Percentiles rank a stretch among this genome's conserved stretches.
phyloP scores from a whole-genome alignment of 1,140 invertebrate species.

The Odontomachus brunneus region DNA sequence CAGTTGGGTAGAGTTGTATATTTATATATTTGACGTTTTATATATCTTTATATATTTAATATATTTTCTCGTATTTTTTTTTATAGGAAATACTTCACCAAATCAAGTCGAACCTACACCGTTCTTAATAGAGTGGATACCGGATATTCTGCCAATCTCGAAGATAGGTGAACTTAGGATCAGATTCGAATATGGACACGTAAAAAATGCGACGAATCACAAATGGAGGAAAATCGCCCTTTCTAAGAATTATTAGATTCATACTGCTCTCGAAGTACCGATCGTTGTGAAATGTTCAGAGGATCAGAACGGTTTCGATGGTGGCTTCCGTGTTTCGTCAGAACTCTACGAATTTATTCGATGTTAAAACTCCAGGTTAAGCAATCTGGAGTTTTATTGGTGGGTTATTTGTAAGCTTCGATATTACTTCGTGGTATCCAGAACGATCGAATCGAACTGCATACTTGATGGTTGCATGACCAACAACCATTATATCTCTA shows the following conservation, averaged over 20 bases:
- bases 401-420: not conserved
- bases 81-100: slow-evolving; percentile 86
- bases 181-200: slow-evolving; percentile 89
- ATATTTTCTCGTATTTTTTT: slow-evolving; percentile 35
- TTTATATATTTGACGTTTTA: no score
- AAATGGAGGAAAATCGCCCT: slow-evolving; percentile 75
- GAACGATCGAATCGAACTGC: slow-evolving; percentile 11
- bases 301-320: not conserved
- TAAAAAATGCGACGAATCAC: slow-evolving; percentile 78
- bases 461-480: not conserved
- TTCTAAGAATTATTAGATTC: slow-evolving; percentile 74
- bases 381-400: slow-evolving; percentile 31
- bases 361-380: not conserved
- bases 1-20: no score
- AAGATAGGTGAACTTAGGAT: slow-evolving; percentile 89
- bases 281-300: slow-evolving; percentile 53
- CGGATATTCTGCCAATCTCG: slow-evolving; percentile 89
- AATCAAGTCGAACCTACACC: slow-evolving; percentile 89
- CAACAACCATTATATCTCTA: not conserved
- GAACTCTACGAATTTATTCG: not conserved
- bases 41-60: not conserved
- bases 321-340: not conserved
- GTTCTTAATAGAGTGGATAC: slow-evolving; percentile 92
- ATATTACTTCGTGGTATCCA: not conserved
- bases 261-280: slow-evolving; percentile 23